phyloP scores from a whole-genome alignment of 2,797 vertebrate species.

The Aulostomus chinensis region DNA sequence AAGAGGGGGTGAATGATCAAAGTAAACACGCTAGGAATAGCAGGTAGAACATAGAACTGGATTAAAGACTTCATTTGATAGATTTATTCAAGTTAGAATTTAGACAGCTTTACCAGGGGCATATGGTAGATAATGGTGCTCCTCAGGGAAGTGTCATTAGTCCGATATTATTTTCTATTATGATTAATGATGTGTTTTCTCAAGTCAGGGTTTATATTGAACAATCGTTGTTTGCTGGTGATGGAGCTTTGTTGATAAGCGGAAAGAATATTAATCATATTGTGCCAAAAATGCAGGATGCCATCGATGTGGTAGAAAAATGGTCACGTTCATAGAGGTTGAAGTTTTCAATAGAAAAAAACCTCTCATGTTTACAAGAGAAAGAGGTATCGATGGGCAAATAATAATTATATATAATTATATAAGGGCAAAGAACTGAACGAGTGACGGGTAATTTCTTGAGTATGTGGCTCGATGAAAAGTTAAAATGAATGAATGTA shows the following conservation, averaged over 20 bases:
- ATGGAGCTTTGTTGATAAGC: neutral
- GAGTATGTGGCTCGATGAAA: neutral
- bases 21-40: neutral
- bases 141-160: constrained; percentile 10
- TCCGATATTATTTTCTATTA: constrained; percentile 5
- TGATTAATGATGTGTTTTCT: constrained; percentile 6
- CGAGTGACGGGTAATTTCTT: too few species aligned
- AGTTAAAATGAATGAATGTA: neutral
- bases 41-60: neutral
- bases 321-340: constrained; percentile 1
- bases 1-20: too few species aligned
- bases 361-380: neutral
- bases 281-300: neutral
- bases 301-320: neutral
- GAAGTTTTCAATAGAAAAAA: constrained; percentile 2
- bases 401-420: neutral
- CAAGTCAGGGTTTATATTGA: neutral
- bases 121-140: neutral
- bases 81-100: neutral
- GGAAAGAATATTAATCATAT: neutral
- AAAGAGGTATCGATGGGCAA: neutral
- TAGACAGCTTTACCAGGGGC: neutral
- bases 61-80: neutral
- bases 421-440: neutral
- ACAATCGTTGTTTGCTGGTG: constrained; percentile 1